These are phyloP conservation scores for Molorchus minor DNA, from an alignment of 2,888 invertebrate genomes.

Conservation along the genomic window DNA sequence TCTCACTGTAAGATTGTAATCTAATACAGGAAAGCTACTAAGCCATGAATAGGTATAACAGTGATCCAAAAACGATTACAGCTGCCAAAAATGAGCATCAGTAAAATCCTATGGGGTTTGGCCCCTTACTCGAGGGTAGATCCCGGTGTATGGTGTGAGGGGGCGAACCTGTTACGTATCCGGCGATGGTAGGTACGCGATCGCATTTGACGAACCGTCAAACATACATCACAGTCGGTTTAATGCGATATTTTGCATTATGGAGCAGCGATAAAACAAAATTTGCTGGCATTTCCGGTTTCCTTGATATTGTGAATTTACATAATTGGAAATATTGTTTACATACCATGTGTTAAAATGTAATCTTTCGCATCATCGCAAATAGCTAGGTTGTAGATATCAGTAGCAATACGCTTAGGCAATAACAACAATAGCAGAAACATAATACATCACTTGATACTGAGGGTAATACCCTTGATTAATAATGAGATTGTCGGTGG, in stretches of 20 bases:
- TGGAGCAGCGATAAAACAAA: constrained; percentile 29
- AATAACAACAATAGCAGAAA: too few species aligned
- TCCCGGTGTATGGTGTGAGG: constrained; percentile 30
- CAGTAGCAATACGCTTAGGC: too few species aligned
- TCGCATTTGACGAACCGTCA: constrained; percentile 41
- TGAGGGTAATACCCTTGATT: too few species aligned
- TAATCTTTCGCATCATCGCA: too few species aligned
- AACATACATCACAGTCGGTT: constrained; percentile 33
- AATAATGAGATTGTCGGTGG: too few species aligned
- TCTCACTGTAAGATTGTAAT: constrained; percentile 58
- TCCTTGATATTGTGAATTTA: background rate
- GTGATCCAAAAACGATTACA: constrained; percentile 65
- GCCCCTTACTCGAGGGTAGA: constrained; percentile 39
- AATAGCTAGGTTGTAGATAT: too few species aligned
- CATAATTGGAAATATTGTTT: too few species aligned
- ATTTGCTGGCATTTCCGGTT: constrained; percentile 23
- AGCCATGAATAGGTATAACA: constrained; percentile 63
- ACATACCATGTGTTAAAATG: too few species aligned
- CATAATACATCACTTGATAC: too few species aligned
- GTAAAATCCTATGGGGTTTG: constrained; percentile 50
- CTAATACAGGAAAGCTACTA: constrained; percentile 61
- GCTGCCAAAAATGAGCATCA: constrained; percentile 65
- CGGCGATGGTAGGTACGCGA: constrained; percentile 40
- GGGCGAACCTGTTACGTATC: constrained; percentile 43
- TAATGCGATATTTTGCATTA: constrained; percentile 28